These are phyloP conservation scores for Dicerorhinus sumatrensis DNA, from an alignment of 2,113 vertebrate genomes.

Conservation along the genomic window DNA sequence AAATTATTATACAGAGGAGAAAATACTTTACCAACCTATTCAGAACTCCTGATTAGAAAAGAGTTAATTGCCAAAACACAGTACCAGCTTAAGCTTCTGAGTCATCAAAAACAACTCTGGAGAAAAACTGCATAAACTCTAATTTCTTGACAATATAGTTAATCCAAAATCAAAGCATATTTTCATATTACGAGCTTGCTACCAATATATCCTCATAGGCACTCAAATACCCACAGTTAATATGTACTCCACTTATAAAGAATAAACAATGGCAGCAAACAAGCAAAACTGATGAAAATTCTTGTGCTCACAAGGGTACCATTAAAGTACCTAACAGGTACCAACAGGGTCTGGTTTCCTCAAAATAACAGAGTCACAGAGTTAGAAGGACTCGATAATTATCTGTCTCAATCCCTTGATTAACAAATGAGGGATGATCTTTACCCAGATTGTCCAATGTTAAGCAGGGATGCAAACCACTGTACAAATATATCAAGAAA, in stretches of 20 bases:
- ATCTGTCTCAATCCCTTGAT: not conserved
- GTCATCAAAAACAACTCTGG: conserved; percentile 50
- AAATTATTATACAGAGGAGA: not conserved
- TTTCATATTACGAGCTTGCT: conserved; percentile 30
- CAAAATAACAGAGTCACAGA: conserved; percentile 43
- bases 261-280: conserved; percentile 10
- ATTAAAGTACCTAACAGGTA: not conserved
- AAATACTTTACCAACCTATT: conserved; percentile 46
- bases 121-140: conserved; percentile 40
- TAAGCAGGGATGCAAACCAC: not conserved
- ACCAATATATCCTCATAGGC: not conserved
- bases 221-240: not conserved
- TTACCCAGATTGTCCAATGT: not conserved
- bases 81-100: not conserved
- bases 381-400: not conserved
- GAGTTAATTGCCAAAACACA: not conserved
- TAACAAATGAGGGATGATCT: conserved; percentile 21
- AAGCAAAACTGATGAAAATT: conserved; percentile 12
- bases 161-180: conserved; percentile 29
- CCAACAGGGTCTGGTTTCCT: not conserved
- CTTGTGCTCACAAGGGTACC: not conserved
- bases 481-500: not conserved
- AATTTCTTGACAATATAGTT: not conserved
- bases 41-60: conserved; percentile 20
- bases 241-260: conserved; percentile 9